Conservation (phyloP, 2,797 vertebrate species). For the Kryptolebias ocellatus region DNA sequence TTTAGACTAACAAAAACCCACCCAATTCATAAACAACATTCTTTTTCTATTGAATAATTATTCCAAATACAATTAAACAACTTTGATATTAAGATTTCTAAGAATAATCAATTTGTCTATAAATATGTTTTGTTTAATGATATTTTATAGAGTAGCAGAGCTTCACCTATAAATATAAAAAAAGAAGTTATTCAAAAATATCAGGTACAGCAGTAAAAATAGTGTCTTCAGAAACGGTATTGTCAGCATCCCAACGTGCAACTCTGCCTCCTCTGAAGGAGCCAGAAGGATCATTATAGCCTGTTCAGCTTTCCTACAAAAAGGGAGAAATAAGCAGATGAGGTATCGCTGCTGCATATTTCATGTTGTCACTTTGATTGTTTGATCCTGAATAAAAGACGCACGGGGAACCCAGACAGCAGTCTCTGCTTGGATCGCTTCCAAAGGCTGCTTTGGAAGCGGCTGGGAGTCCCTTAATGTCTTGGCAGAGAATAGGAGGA, state of each 20-base stretch:
- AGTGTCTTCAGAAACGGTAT: background rate
- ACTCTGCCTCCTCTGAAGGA: constrained; percentile 11
- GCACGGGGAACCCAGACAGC: constrained; percentile 47
- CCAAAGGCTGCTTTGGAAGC: constrained; percentile 49
- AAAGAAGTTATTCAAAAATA: background rate
- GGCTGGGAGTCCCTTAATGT: constrained; percentile 64
- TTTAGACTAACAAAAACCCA: too few relatives aligned
- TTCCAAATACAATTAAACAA: background rate
- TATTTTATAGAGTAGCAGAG: background rate
- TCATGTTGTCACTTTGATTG: constrained; percentile 58
- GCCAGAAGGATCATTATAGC: constrained; percentile 55
- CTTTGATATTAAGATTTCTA: background rate
- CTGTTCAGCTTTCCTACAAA: constrained; percentile 54
- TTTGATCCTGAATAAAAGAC: constrained; percentile 68
- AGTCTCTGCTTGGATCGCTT: constrained; percentile 54
- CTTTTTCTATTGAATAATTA: background rate
- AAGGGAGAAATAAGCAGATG: constrained; percentile 48
- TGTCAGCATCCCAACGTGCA: background rate
- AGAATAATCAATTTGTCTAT: background rate
- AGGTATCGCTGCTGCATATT: constrained; percentile 33
- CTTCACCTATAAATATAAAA: background rate
- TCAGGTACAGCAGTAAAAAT: too few relatives aligned
- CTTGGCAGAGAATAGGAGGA: constrained; percentile 41
- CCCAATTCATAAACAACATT: too few relatives aligned
- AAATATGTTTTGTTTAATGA: background rate